Evolutionary conservation across 2,113 vertebrate genomes (phyloP).

Genomic region (Aphelocoma coerulescens): DNA sequence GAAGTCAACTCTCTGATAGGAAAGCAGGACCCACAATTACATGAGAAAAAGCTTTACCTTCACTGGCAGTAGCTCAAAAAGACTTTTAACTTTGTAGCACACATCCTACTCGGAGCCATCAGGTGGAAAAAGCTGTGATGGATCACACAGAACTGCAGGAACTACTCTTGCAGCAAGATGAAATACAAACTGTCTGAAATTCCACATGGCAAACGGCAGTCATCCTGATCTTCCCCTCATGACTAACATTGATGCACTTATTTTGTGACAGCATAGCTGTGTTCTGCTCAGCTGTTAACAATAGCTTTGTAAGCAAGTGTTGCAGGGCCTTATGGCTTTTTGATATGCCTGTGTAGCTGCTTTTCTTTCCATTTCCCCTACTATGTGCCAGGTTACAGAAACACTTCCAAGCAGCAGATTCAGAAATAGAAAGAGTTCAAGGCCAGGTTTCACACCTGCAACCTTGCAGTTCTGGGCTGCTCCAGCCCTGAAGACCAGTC

Average conservation of each 20-base stretch:
- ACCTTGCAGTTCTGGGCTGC: background rate
- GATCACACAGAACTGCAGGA: background rate
- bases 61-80: background rate
- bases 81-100: background rate
- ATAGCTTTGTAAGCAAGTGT: slow-evolving; percentile 34
- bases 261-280: background rate
- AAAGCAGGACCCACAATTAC: background rate
- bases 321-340: slow-evolving; percentile 11
- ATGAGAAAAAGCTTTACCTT: background rate
- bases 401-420: slow-evolving; percentile 50
- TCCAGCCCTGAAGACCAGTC: background rate
- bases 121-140: background rate
- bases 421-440: slow-evolving; percentile 63
- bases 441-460: slow-evolving; percentile 56
- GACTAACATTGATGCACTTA: background rate
- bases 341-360: slow-evolving; percentile 35
- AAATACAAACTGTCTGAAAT: background rate
- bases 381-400: slow-evolving; percentile 40
- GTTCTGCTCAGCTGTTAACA: slow-evolving; percentile 22
- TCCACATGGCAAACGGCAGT: background rate
- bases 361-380: slow-evolving; percentile 49
- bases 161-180: background rate
- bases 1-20: background rate
- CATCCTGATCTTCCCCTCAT: background rate
- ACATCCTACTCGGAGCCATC: background rate